phyloP scores from a whole-genome alignment of 2,113 vertebrate species.

The Microcebus tavaratra region DNA sequence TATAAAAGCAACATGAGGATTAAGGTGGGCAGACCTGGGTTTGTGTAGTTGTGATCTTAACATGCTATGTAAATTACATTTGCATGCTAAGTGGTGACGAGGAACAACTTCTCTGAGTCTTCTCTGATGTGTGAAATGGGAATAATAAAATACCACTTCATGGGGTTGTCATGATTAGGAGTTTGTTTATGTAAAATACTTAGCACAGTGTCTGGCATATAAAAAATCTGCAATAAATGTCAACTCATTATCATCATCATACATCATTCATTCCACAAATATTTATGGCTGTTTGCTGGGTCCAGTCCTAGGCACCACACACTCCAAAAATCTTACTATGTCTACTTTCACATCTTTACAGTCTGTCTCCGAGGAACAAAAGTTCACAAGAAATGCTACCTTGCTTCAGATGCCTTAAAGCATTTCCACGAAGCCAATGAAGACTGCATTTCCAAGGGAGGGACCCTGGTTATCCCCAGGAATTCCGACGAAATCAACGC shows the following conservation, averaged over 20 bases:
- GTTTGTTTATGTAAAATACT: not conserved
- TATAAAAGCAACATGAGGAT: not conserved
- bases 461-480: slow-evolving; percentile 93
- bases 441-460: slow-evolving; percentile 96
- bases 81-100: not conserved
- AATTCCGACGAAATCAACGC: slow-evolving; percentile 89
- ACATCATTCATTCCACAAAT: not conserved
- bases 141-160: not conserved
- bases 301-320: not conserved
- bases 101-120: not conserved
- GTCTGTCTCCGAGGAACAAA: slow-evolving; percentile 97
- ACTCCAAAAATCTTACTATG: not conserved
- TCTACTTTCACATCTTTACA: slow-evolving; percentile 83
- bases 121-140: not conserved
- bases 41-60: not conserved
- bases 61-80: not conserved
- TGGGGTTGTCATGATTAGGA: not conserved
- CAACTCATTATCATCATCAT: not conserved
- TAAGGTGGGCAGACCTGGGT: not conserved
- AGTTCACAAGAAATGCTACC: slow-evolving; percentile 95
- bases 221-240: not conserved
- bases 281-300: not conserved
- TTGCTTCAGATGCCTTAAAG: slow-evolving; percentile 90
- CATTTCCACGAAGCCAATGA: slow-evolving; percentile 97
- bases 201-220: not conserved